Conservation (phyloP, 2,797 vertebrate genomes). For the Lateolabrax maculatus region DNA sequence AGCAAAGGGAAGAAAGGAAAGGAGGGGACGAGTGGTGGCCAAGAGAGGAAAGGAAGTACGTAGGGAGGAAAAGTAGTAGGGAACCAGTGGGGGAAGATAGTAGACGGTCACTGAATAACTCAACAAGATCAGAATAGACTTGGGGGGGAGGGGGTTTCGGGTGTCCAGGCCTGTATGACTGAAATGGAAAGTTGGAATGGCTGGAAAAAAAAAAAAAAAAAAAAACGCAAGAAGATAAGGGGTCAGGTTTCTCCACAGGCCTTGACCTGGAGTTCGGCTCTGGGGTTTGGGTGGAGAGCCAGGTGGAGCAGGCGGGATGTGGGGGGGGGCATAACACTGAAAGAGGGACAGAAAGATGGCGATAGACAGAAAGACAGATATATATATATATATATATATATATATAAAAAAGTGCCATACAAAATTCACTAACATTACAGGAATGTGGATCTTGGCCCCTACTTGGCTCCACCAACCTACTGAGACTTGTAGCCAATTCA, state of each 20-base stretch:
- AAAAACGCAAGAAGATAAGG: constrained; percentile 33
- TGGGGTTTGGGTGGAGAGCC: constrained; percentile 38
- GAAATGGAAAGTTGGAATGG: constrained; percentile 82
- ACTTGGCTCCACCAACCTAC: constrained; percentile 66
- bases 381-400: too few relatives aligned
- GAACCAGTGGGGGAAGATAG: constrained; percentile 18
- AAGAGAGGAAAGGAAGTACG: constrained; percentile 32
- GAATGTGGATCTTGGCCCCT: constrained; percentile 44
- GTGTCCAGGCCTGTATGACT: constrained; percentile 69
- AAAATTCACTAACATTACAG: constrained; percentile 43
- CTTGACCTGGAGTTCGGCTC: constrained; percentile 38
- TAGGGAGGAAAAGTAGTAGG: constrained; percentile 33
- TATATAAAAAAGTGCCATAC: background rate
- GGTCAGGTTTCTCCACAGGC: constrained; percentile 66
- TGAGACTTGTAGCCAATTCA: constrained; percentile 70
- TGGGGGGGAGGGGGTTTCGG: constrained; percentile 47
- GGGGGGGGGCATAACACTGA: background rate
- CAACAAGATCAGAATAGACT: constrained; percentile 81
- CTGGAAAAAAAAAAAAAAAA: constrained; percentile 40
- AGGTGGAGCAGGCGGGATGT: constrained; percentile 36
- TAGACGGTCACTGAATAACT: constrained; percentile 73
- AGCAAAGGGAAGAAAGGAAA: constrained; percentile 1
- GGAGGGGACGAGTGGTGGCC: constrained; percentile 18
- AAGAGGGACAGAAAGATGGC: background rate
- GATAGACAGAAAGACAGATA: background rate